Percentiles rank a stretch among this genome's conserved stretches.
Evolutionary conservation across 2,797 vertebrate genomes (phyloP).

Genomic region (Schizopygopsis pylzovi): DNA sequence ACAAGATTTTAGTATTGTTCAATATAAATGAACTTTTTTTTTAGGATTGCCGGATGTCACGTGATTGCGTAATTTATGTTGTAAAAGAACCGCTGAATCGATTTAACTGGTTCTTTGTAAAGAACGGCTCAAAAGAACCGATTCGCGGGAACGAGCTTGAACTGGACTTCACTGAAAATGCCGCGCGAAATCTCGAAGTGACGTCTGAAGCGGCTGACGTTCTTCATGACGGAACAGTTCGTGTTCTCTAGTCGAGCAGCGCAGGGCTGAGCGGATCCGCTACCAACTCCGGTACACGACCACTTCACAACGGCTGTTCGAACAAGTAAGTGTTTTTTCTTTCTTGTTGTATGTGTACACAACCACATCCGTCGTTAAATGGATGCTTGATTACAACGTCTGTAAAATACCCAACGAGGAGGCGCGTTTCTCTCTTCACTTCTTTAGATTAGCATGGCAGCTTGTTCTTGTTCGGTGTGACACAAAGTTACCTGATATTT

Average conservation of each 20-base stretch:
- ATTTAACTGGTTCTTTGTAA: not conserved
- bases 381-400: not conserved
- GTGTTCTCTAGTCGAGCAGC: slow-evolving; percentile 9
- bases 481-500: not conserved
- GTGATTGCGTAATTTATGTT: not conserved
- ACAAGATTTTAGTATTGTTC: not conserved
- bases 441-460: not conserved
- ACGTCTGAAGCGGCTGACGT: slow-evolving; percentile 20
- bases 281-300: not conserved
- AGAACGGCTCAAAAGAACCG: not conserved
- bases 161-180: not conserved
- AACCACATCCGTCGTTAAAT: not conserved
- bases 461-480: not conserved
- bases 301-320: not conserved
- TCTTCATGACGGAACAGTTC: slow-evolving; percentile 6
- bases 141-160: not conserved
- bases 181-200: slow-evolving; percentile 9
- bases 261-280: slow-evolving; percentile 4
- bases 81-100: not conserved
- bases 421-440: not conserved
- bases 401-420: not conserved
- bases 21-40: not conserved
- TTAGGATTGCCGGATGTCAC: not conserved
- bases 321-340: slow-evolving; percentile 11
- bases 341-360: not conserved